Conservation (phyloP, 2,888 invertebrate genomes). For the Agonopterix subpropinquella region DNA sequence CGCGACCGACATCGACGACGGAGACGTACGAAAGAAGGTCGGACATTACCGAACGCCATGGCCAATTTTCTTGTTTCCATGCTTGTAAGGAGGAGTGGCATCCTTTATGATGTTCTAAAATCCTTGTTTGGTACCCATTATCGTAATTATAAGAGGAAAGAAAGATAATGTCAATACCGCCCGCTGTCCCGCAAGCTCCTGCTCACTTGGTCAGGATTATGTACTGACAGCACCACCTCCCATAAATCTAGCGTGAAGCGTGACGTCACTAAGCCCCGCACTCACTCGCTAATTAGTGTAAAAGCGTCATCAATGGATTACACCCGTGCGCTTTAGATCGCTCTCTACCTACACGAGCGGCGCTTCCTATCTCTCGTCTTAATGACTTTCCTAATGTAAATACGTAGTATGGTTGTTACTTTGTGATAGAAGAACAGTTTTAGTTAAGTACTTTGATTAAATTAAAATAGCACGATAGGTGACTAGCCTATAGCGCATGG, state of each 20-base stretch:
- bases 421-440: too few relatives aligned
- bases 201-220: constrained; percentile 2
- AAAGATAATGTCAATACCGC: not conserved
- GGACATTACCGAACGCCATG: too few relatives aligned
- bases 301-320: constrained; percentile 52
- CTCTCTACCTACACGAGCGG: not conserved
- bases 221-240: constrained; percentile 30
- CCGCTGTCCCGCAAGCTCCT: not conserved
- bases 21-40: too few relatives aligned
- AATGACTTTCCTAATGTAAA: not conserved
- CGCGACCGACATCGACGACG: too few relatives aligned
- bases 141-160: too few relatives aligned
- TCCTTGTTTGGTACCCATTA: too few relatives aligned
- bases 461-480: too few relatives aligned
- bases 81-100: too few relatives aligned
- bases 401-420: not conserved
- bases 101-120: too few relatives aligned
- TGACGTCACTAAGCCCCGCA: constrained; percentile 49
- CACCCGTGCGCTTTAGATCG: constrained; percentile 4
- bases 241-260: constrained; percentile 52
- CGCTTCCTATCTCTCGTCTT: not conserved
- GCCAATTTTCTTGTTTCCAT: too few relatives aligned
- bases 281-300: constrained; percentile 59
- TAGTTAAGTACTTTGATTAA: too few relatives aligned
- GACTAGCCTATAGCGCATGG: too few relatives aligned